A percentile compares a stretch with the other conserved stretches of the same genome.
These are phyloP conservation scores for Amiota communis DNA, from an alignment of 2,888 invertebrate genomes.

Conservation along the genomic window DNA sequence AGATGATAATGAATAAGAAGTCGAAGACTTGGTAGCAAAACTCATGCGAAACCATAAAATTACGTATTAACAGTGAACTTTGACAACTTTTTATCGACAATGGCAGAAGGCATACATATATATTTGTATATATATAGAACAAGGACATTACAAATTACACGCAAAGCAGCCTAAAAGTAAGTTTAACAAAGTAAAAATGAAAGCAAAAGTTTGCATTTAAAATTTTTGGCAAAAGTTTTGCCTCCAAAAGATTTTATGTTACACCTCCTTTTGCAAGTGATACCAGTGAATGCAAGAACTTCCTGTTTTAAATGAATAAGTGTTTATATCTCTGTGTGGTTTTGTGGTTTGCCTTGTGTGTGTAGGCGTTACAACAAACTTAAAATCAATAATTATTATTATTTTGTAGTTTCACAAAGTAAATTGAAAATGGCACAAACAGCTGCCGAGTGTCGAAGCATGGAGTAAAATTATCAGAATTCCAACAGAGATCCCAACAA, in stretches of 20 bases:
- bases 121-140: not conserved
- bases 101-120: not conserved
- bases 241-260: no score
- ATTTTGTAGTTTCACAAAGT: slow-evolving; percentile 48
- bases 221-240: slow-evolving; percentile 5
- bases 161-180: slow-evolving; percentile 8
- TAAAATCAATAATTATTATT: slow-evolving; percentile 64
- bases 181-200: not conserved
- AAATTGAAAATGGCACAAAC: slow-evolving; percentile 48
- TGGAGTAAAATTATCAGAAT: not conserved
- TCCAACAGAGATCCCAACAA: not conserved
- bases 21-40: no score
- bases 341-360: not conserved
- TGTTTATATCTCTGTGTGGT: no score
- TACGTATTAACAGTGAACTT: slow-evolving; percentile 21
- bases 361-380: slow-evolving; percentile 42
- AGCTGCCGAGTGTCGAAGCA: slow-evolving; percentile 27
- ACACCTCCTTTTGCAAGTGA: not conserved
- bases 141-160: slow-evolving; percentile 15
- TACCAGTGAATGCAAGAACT: not conserved
- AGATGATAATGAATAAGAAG: no score
- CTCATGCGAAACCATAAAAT: slow-evolving; percentile 15
- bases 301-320: no score
- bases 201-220: slow-evolving; percentile 13
- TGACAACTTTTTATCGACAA: slow-evolving; percentile 18